These are phyloP conservation scores for Catocala sponsa DNA, from an alignment of 2,888 invertebrate genomes.

Conservation along the genomic window DNA sequence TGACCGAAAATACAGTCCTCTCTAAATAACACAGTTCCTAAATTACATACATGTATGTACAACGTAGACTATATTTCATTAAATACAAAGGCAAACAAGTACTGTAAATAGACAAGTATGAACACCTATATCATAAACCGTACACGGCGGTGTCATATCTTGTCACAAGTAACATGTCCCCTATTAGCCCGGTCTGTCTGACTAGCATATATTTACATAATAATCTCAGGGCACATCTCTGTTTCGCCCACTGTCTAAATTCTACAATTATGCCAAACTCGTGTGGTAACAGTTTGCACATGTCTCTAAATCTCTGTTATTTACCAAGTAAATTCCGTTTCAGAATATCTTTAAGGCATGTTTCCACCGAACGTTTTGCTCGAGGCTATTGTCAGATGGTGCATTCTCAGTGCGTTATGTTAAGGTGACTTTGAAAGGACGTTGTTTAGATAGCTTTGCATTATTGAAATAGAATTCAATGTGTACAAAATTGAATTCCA, in stretches of 20 bases:
- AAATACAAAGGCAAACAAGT: not conserved
- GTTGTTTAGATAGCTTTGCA: too few species aligned
- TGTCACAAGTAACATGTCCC: not conserved
- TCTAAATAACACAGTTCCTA: too few species aligned
- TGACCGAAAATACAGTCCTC: too few species aligned
- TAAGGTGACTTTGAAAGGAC: too few species aligned
- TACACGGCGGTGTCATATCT: not conserved
- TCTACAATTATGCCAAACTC: conserved; percentile 29
- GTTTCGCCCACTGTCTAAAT: conserved; percentile 16
- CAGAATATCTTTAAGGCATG: not conserved
- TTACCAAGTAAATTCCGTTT: conserved; percentile 1
- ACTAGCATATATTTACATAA: conserved; percentile 10
- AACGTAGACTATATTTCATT: not conserved
- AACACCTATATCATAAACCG: not conserved
- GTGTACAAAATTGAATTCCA: too few species aligned
- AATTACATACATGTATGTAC: too few species aligned
- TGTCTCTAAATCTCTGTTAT: conserved; percentile 33
- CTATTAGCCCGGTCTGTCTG: conserved; percentile 6
- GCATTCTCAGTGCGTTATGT: too few species aligned
- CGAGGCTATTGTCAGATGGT: not conserved
- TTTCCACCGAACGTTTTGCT: not conserved
- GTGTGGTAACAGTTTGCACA: conserved; percentile 35
- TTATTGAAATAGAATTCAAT: too few species aligned
- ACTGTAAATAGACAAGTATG: too few species aligned
- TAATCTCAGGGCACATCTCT: not conserved